Percentiles rank a stretch among this genome's conserved stretches.
Evolutionary conservation across 2,113 vertebrate species (phyloP).

Genomic region (Eupsittula cactorum): DNA sequence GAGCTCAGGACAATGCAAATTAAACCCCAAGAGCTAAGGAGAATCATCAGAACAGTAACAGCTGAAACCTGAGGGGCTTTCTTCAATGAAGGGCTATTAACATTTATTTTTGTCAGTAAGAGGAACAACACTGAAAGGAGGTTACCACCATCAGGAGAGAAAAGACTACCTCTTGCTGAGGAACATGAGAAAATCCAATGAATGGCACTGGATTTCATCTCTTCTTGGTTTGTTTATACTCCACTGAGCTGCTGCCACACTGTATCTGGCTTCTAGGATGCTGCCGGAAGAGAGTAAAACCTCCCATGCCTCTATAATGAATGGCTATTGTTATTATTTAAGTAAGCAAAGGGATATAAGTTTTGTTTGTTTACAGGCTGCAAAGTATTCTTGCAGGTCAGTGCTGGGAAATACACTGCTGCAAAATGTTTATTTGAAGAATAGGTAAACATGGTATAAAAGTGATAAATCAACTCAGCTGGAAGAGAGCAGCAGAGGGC

Average conservation of each 20-base stretch:
- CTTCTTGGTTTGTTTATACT: neutral
- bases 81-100: neutral
- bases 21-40: neutral
- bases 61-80: neutral
- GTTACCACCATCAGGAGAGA: neutral
- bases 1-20: neutral
- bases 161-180: neutral
- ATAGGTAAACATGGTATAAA: neutral
- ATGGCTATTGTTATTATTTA: neutral
- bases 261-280: neutral
- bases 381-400: neutral
- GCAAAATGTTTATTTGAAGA: neutral
- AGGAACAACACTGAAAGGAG: neutral
- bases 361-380: neutral
- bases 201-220: neutral
- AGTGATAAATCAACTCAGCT: neutral
- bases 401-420: neutral
- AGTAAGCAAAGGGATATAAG: neutral
- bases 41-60: neutral
- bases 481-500: constrained; percentile 29
- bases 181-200: neutral
- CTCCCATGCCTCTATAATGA: neutral
- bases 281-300: constrained; percentile 1
- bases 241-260: neutral
- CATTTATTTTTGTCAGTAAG: neutral